A percentile compares a stretch with the other conserved stretches of the same genome.
Evolutionary conservation across 2,113 vertebrate species (phyloP).

Genomic region (Odocoileus virginianus): DNA sequence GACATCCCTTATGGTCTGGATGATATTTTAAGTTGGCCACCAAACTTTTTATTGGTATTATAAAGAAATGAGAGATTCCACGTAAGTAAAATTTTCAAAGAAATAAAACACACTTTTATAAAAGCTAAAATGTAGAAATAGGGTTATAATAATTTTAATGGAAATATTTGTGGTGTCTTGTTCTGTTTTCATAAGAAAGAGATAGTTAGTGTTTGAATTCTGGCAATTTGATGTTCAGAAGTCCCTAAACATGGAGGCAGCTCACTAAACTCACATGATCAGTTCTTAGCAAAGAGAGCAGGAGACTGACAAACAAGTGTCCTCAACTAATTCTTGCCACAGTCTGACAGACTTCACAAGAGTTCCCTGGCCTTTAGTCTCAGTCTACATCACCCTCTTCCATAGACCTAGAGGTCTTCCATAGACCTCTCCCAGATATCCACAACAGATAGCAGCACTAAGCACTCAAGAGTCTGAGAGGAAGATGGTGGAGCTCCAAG

Average conservation of each 20-base stretch:
- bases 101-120: background rate
- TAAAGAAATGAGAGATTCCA: background rate
- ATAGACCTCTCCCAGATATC: background rate
- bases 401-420: too few relatives aligned
- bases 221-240: background rate
- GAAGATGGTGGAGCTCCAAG: background rate
- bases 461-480: background rate
- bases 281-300: background rate
- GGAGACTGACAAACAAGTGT: background rate
- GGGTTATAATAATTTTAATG: background rate
- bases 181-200: background rate
- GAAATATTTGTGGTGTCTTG: background rate
- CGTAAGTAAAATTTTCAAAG: background rate
- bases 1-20: background rate
- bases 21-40: conserved; percentile 9
- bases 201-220: background rate
- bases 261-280: background rate
- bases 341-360: background rate
- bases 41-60: background rate
- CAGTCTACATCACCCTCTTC: background rate
- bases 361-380: background rate
- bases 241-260: background rate
- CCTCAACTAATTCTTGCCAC: background rate
- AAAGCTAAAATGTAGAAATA: background rate
- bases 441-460: background rate